Conservation (phyloP, 1,140 invertebrate genomes). For the Rhynchophorus ferrugineus region DNA sequence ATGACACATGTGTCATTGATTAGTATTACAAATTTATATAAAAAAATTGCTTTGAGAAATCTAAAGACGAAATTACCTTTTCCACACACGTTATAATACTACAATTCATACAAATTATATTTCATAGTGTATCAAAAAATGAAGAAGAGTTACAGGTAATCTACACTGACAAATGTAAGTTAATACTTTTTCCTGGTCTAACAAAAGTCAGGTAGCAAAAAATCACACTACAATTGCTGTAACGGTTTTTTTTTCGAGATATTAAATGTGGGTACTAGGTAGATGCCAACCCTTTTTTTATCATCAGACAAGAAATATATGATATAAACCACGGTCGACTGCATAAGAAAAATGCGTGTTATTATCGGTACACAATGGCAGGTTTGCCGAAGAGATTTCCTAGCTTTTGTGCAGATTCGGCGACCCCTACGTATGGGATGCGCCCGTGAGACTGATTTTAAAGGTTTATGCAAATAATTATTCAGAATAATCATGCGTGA, state of each 20-base stretch:
- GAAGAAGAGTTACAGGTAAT: too few relatives aligned
- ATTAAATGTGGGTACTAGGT: conserved; percentile 17
- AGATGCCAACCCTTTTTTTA: conserved; percentile 11
- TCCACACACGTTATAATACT: too few relatives aligned
- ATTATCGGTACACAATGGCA: conserved; percentile 18
- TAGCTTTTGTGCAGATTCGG: conserved; percentile 6
- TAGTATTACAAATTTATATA: too few relatives aligned
- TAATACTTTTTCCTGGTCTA: too few relatives aligned
- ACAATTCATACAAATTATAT: too few relatives aligned
- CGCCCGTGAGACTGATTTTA: conserved; percentile 12
- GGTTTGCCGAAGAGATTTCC: conserved; percentile 21
- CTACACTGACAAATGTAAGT: too few relatives aligned
- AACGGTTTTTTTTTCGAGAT: conserved; percentile 14
- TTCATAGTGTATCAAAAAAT: too few relatives aligned
- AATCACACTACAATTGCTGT: conserved; percentile 4
- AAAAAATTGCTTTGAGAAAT: too few relatives aligned
- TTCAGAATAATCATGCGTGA: conserved; percentile 17
- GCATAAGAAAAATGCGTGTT: conserved; percentile 23
- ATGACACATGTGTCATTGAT: too few relatives aligned
- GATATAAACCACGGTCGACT: conserved; percentile 20
- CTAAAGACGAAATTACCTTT: too few relatives aligned
- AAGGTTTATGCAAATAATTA: conserved; percentile 22
- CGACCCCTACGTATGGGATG: conserved; percentile 14
- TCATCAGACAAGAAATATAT: conserved; percentile 22
- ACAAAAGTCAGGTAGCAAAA: conserved; percentile 15